Base-by-base conservation (phyloP, 2,113 vertebrate genomes). In the Psammodynastes pulverulentus region DNA sequence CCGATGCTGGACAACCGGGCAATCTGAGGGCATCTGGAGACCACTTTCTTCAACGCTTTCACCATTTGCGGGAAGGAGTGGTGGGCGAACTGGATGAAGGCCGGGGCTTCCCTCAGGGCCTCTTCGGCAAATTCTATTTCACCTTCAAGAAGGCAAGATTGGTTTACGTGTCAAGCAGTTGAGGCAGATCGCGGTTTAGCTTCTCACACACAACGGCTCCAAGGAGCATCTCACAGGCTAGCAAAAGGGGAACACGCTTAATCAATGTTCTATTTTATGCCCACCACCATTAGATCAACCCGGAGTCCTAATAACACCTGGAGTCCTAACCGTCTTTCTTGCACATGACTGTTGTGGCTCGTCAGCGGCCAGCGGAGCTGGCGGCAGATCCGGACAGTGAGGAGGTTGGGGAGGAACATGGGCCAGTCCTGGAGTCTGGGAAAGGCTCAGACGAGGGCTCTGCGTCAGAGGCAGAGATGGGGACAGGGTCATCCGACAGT, bases 1-100 rank as follows among this genome's bases (percentile, higher is more conserved):
- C 99, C 99, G 1, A 99, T 98, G 96, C 98, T 99, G 97, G 99
- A 99, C 4, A 98, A 98, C 9, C 95, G 97, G 89, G 99, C 97
- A 89, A 99, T 98, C 23, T 98, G 97, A 89, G 98, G 95, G 85
- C 99, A 99, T 93, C 98, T 98, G 86, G 98, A 97, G 0, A 98
- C 98, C 0, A 98, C 99, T 93, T 98, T 98, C 97, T 98, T 98
- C 94, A 99, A 93, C 0, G 97, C 94, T 45, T 96, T 98, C 94
- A 97, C 98, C 99, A 99, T 99, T 96, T 99, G 98, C 26, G 97
- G 46, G 10, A 99, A 99, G 1, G 98, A 97, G 92, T 99, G 98
- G 93, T 99, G 98, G 5, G 96, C 97, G 92, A 99, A 99, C 95
- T 96, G 98, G 86, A 99, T 98, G 96, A 98, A 97, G 84, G 98